Percentiles rank a stretch among this genome's conserved stretches.
Conservation (phyloP, 2,888 invertebrate genomes). For the Drosophila diplacantha region DNA sequence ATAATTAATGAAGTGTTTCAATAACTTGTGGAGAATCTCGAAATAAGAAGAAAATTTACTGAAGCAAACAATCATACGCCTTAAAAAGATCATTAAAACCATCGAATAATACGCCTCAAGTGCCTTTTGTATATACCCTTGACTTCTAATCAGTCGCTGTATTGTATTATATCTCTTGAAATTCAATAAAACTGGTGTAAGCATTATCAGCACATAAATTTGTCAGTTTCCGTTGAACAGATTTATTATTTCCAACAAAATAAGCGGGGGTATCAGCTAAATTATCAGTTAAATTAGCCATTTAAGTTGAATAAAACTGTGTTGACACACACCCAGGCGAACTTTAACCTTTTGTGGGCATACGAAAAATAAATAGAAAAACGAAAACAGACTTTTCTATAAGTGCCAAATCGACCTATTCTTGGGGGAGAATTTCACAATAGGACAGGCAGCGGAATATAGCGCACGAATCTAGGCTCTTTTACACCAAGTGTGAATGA, state of each 20-base stretch:
- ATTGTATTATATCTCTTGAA: slow-evolving; percentile 7
- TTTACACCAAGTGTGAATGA: slow-evolving; percentile 61
- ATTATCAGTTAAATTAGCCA: slow-evolving; percentile 4
- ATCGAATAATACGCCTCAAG: neutral
- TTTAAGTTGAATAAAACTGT: neutral
- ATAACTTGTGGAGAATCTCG: neutral
- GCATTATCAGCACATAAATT: slow-evolving; percentile 7
- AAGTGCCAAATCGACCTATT: slow-evolving; percentile 30
- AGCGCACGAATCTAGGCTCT: slow-evolving; percentile 22
- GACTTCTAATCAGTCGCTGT: neutral
- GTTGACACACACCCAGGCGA: slow-evolving; percentile 1
- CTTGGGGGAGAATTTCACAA: slow-evolving; percentile 55
- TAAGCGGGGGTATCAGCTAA: neutral
- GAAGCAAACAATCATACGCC: neutral
- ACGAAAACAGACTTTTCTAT: neutral
- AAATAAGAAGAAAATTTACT: neutral
- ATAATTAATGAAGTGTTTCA: slow-evolving; percentile 3
- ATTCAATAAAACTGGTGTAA: slow-evolving; percentile 11
- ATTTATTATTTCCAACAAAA: neutral
- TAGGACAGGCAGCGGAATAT: slow-evolving; percentile 3
- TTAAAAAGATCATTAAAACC: neutral
- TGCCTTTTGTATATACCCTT: slow-evolving; percentile 1
- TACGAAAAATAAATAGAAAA: neutral
- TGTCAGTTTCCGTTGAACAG: slow-evolving; percentile 2
- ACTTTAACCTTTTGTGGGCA: slow-evolving; percentile 11